Conservation (phyloP, 1,140 invertebrate species). For the Drosophila ohnishii region DNA sequence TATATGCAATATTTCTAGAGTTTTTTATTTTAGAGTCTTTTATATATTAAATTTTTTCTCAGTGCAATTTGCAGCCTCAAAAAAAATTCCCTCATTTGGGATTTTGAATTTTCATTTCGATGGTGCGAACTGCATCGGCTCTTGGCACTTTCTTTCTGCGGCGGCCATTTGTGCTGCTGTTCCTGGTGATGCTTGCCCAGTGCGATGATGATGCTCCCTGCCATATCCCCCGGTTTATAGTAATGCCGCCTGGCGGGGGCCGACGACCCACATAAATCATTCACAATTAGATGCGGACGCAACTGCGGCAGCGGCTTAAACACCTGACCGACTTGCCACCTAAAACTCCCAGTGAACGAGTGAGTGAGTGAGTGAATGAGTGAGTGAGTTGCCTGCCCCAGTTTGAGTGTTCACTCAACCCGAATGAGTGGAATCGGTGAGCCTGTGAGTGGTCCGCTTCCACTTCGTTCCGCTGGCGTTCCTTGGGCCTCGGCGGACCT, state of each 20-base stretch:
- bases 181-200: constrained; percentile 16
- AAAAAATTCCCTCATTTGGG: constrained; percentile 16
- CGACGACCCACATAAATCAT: constrained; percentile 79
- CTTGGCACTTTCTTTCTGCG: constrained; percentile 45
- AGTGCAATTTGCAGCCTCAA: neutral
- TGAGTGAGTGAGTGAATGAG: no score
- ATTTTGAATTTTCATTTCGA: constrained; percentile 63
- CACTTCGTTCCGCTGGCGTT: constrained; percentile 30
- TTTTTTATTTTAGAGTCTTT: no score
- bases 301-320: constrained; percentile 47
- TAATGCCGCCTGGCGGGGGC: constrained; percentile 53
- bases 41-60: neutral
- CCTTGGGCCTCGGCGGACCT: constrained; percentile 51
- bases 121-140: constrained; percentile 50
- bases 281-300: constrained; percentile 77
- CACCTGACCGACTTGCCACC: constrained; percentile 56
- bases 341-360: constrained; percentile 6
- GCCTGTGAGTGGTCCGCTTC: constrained; percentile 35
- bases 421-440: neutral
- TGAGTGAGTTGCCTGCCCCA: neutral
- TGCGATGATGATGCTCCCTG: constrained; percentile 6
- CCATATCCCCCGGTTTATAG: constrained; percentile 3
- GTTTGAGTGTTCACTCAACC: constrained; percentile 18
- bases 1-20: no score
- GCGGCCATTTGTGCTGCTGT: constrained; percentile 5